phyloP scores from a whole-genome alignment of 2,113 vertebrate genomes.

The Ctenodactylus gundi region DNA sequence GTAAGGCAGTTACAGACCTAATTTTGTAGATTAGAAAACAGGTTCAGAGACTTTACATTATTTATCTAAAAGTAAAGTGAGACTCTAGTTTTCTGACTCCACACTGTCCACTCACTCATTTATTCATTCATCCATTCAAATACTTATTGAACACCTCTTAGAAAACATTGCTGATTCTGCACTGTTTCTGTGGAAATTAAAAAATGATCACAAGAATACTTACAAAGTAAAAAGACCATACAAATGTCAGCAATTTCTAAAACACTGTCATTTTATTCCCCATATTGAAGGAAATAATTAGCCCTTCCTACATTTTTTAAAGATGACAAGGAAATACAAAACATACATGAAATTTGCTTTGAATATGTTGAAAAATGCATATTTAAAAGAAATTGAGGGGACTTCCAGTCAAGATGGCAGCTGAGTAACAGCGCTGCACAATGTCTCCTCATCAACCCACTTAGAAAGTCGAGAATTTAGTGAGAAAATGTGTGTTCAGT shows the following conservation, averaged over 20 bases:
- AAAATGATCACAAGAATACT: background rate
- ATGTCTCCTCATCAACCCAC: no score
- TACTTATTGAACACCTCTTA: background rate
- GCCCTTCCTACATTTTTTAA: background rate
- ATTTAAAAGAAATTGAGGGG: no score
- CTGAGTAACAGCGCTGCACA: no score
- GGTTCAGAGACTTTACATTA: conserved; percentile 29
- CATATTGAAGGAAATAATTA: background rate
- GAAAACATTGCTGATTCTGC: conserved; percentile 9
- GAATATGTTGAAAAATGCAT: background rate
- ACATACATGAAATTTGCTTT: background rate
- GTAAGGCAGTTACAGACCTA: background rate
- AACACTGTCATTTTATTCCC: background rate
- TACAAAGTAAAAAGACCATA: conserved; percentile 1
- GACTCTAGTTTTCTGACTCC: conserved; percentile 19
- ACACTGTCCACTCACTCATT: conserved; percentile 23
- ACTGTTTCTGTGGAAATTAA: background rate
- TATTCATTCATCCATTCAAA: conserved; percentile 20
- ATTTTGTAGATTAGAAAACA: conserved; percentile 40
- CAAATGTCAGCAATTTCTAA: conserved; percentile 30
- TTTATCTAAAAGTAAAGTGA: conserved; percentile 23
- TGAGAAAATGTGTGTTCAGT: no score
- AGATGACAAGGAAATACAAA: conserved; percentile 7
- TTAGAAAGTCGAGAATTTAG: no score
- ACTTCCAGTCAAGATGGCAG: no score